Evolutionary conservation across 2,888 invertebrate species (phyloP).

Genomic region (Ganaspis brasiliensis): DNA sequence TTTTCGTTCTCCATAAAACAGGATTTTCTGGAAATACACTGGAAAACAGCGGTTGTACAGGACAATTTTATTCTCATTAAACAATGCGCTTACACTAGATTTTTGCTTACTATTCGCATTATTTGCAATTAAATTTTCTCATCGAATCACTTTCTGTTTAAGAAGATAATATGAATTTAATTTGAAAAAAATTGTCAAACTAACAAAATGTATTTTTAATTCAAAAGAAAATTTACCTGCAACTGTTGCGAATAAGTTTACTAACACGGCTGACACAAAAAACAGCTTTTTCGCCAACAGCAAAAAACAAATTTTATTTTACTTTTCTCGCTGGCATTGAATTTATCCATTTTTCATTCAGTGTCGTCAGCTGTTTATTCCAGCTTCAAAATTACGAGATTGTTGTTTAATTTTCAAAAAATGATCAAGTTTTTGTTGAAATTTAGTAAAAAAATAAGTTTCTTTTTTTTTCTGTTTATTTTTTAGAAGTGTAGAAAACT

Average conservation of each 20-base stretch:
- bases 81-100: constrained; percentile 35
- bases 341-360: not conserved
- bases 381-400: constrained; percentile 28
- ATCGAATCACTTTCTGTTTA: not conserved
- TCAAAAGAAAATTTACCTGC: not conserved
- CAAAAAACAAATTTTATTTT: not conserved
- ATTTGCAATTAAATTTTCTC: constrained; percentile 8
- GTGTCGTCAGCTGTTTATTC: constrained; percentile 18
- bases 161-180: not conserved
- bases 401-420: not conserved
- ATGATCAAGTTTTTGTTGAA: too few species aligned
- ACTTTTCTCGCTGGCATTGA: constrained; percentile 22
- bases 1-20: constrained; percentile 23
- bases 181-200: not conserved
- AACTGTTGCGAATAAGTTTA: constrained; percentile 17
- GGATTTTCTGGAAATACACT: constrained; percentile 9
- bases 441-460: not conserved
- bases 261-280: constrained; percentile 25
- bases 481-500: not conserved
- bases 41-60: constrained; percentile 22
- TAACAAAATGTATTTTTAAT: not conserved
- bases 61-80: constrained; percentile 20
- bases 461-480: not conserved
- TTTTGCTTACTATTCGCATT: constrained; percentile 14
- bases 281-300: constrained; percentile 10